Evolutionary conservation across 2,797 vertebrate genomes (phyloP).

Genomic region (Acanthiza pusilla): DNA sequence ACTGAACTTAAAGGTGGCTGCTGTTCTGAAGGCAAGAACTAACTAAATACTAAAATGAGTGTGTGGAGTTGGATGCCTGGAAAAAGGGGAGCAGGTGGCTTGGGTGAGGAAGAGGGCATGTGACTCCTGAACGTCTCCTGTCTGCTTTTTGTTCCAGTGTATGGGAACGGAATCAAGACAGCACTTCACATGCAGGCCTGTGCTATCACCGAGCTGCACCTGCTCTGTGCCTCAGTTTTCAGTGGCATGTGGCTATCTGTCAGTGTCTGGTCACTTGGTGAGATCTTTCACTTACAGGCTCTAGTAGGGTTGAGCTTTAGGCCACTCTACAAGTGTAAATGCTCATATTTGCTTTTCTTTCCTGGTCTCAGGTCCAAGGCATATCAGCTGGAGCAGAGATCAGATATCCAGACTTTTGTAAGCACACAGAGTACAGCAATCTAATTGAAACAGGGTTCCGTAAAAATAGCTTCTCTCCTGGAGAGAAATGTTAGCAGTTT

Average conservation of each 20-base stretch:
- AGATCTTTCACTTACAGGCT: not conserved
- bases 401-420: not conserved
- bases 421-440: not conserved
- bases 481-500: not conserved
- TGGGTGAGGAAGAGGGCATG: not conserved
- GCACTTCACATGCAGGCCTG: not conserved
- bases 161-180: not conserved
- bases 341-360: not conserved
- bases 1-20: not conserved
- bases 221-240: not conserved
- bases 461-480: not conserved
- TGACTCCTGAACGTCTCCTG: not conserved
- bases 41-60: not conserved
- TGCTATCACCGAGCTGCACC: not conserved
- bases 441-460: not conserved
- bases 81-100: conserved; percentile 6
- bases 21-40: not conserved
- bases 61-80: not conserved
- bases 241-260: not conserved
- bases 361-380: not conserved
- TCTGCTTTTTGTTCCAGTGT: not conserved
- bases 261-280: not conserved
- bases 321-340: not conserved
- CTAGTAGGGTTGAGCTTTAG: not conserved
- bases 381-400: not conserved